Percentiles rank a stretch among this genome's conserved stretches.
Evolutionary conservation across 2,113 vertebrate genomes (phyloP).

Genomic region (Clupea harengus): DNA sequence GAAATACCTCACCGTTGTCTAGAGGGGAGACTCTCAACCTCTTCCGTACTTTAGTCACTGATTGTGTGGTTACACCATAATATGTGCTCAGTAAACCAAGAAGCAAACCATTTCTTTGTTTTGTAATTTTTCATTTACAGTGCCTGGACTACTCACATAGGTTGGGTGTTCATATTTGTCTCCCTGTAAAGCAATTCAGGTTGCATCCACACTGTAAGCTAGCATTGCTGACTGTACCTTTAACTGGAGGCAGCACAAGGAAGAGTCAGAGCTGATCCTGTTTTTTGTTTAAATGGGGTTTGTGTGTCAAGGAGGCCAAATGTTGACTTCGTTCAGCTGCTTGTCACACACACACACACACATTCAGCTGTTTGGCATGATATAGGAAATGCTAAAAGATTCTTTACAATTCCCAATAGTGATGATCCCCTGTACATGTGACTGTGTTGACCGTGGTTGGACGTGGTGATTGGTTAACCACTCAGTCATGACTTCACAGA

Average conservation of each 20-base stretch:
- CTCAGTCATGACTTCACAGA: neutral
- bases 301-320: neutral
- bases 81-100: too few relatives aligned
- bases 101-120: too few relatives aligned
- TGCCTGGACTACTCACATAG: too few relatives aligned
- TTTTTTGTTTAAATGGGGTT: constrained; percentile 22
- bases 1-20: too few relatives aligned
- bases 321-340: neutral
- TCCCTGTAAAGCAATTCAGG: neutral
- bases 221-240: neutral
- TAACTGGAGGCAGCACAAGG: neutral
- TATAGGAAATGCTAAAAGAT: too few relatives aligned
- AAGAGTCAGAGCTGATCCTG: neutral
- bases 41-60: too few relatives aligned
- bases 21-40: too few relatives aligned
- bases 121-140: too few relatives aligned
- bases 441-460: neutral
- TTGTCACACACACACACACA: constrained; percentile 6
- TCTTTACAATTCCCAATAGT: neutral
- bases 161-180: neutral
- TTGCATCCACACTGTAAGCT: neutral
- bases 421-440: neutral
- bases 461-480: neutral
- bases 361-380: too few relatives aligned
- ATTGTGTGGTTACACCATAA: too few relatives aligned